Conservation (phyloP, 92 coral and sea anemone genomes). For the Paragorgia papillata region DNA sequence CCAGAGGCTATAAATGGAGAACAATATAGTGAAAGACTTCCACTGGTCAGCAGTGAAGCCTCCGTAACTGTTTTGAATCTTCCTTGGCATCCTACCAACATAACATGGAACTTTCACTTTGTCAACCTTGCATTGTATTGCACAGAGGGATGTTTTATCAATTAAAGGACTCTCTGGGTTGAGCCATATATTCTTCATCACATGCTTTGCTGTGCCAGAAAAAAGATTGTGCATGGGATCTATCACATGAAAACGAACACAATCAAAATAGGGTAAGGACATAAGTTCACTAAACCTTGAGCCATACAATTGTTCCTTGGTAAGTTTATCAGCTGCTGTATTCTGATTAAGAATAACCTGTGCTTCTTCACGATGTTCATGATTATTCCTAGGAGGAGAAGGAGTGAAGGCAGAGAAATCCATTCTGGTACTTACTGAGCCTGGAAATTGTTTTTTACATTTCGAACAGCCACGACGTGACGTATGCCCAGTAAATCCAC, state of each 20-base stretch:
- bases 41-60: conserved; percentile 65
- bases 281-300: conserved; percentile 56
- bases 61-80: conserved; percentile 49
- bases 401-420: conserved; percentile 59
- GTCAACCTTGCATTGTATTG: too few relatives aligned
- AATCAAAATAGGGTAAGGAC: conserved; percentile 62
- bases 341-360: conserved; percentile 36
- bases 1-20: conserved; percentile 51
- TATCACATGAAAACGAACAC: conserved; percentile 50
- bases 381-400: conserved; percentile 44
- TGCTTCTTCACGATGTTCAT: conserved; percentile 50
- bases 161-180: conserved; percentile 5
- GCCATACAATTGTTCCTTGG: conserved; percentile 44
- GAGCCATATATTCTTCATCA: conserved; percentile 55
- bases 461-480: conserved; percentile 62
- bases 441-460: conserved; percentile 54
- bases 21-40: conserved; percentile 55
- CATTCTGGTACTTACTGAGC: conserved; percentile 41
- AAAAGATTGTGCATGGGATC: conserved; percentile 62
- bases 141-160: neutral
- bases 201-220: conserved; percentile 51
- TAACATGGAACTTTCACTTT: conserved; percentile 37
- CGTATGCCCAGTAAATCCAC: conserved; percentile 62
- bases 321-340: conserved; percentile 25
- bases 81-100: conserved; percentile 60